These are phyloP conservation scores for Enteromius argenteus DNA, from an alignment of 2,797 vertebrate genomes.

Conservation along the genomic window DNA sequence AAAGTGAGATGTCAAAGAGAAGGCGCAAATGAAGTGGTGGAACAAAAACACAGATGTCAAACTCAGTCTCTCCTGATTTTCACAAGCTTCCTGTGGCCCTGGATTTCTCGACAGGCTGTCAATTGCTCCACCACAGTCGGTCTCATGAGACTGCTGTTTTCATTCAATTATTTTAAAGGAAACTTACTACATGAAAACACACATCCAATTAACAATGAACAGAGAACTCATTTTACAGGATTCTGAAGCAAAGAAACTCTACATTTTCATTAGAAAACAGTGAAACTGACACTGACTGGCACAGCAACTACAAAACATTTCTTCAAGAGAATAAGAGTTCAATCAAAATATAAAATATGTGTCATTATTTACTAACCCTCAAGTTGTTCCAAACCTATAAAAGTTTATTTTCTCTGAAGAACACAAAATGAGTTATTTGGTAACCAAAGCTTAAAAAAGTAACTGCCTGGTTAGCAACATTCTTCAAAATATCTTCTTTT, in stretches of 20 bases:
- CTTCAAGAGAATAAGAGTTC: not conserved
- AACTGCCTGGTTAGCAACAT: not conserved
- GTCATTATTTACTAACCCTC: not conserved
- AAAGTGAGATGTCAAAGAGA: constrained; percentile 24
- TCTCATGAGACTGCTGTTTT: constrained; percentile 65
- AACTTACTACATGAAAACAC: constrained; percentile 55
- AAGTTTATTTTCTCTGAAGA: not conserved
- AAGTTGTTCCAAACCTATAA: not conserved
- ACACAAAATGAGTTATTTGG: not conserved
- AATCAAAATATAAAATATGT: not conserved
- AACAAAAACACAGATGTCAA: constrained; percentile 49
- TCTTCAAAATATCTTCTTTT: not conserved
- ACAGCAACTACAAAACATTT: not conserved
- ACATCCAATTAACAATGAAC: constrained; percentile 68
- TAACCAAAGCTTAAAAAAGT: not conserved
- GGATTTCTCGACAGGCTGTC: constrained; percentile 33
- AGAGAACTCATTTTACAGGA: constrained; percentile 58
- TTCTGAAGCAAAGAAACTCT: not conserved
- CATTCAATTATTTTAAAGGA: constrained; percentile 71
- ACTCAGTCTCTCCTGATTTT: constrained; percentile 10
- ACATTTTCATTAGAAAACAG: not conserved
- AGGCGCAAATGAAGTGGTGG: constrained; percentile 22
- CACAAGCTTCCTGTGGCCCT: constrained; percentile 2
- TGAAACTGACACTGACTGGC: not conserved
- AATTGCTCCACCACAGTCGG: constrained; percentile 2